Conservation (phyloP, 2,888 invertebrate genomes). For the Drosophila macrospina region DNA sequence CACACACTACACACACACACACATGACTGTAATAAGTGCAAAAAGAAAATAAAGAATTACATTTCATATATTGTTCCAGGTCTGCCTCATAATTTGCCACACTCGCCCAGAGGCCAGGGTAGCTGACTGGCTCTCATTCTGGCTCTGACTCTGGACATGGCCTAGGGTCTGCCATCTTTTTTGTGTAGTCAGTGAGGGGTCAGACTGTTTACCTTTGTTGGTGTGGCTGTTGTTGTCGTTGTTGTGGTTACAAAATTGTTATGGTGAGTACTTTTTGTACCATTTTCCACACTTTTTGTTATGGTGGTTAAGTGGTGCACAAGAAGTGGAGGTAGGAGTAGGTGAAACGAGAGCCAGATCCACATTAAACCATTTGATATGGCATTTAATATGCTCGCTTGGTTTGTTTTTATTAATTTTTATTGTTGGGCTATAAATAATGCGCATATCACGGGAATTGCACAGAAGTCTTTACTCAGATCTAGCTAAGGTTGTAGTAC, state of each 20-base stretch:
- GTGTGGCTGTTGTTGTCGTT: constrained; percentile 49
- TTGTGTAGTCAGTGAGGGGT: constrained; percentile 34
- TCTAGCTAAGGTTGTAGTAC: neutral
- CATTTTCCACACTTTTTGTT: constrained; percentile 20
- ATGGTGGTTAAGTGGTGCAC: constrained; percentile 55
- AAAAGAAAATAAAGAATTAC: constrained; percentile 57
- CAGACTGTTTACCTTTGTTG: constrained; percentile 65
- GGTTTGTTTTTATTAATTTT: constrained; percentile 56
- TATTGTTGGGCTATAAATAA: constrained; percentile 47
- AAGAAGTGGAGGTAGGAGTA: neutral
- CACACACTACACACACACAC: constrained; percentile 20
- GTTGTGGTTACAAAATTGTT: constrained; percentile 75
- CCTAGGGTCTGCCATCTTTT: constrained; percentile 47
- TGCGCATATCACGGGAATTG: constrained; percentile 5
- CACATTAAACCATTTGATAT: constrained; percentile 78
- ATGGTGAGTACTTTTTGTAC: constrained; percentile 44
- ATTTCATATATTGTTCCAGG: constrained; percentile 65
- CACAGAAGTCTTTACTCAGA: neutral
- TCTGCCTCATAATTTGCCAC: constrained; percentile 62
- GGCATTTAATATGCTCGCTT: constrained; percentile 72
- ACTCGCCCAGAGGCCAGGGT: constrained; percentile 25
- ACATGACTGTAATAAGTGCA: constrained; percentile 50
- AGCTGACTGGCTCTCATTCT: neutral
- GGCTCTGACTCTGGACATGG: constrained; percentile 4
- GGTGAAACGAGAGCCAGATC: constrained; percentile 25